Conservation (phyloP, 2,113 vertebrate genomes). For the Casuarius casuarius region DNA sequence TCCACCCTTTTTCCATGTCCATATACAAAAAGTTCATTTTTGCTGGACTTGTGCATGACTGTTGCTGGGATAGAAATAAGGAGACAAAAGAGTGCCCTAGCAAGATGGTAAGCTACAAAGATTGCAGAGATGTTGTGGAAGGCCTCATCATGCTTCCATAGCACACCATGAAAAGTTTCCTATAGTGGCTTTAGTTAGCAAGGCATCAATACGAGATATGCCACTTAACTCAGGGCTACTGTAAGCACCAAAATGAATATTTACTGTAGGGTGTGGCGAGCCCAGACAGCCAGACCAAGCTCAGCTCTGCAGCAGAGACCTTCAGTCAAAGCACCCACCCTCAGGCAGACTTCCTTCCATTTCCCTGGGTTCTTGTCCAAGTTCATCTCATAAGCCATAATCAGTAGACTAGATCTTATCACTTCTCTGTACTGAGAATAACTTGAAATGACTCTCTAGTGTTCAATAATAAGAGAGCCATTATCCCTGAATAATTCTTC, state of each 20-base stretch:
- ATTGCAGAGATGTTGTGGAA: neutral
- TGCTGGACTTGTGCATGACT: neutral
- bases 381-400: neutral
- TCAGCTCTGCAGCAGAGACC: neutral
- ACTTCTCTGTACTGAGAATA: neutral
- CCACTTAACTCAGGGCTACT: neutral
- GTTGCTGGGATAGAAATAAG: neutral
- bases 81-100: neutral
- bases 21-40: neutral
- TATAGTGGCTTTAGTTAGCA: neutral
- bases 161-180: neutral
- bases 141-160: neutral
- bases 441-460: neutral
- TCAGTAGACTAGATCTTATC: neutral
- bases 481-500: slow-evolving; percentile 17
- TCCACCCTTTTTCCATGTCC: neutral
- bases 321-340: neutral
- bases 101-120: neutral
- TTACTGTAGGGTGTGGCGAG: neutral
- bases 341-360: neutral
- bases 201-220: neutral
- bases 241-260: neutral
- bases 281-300: neutral
- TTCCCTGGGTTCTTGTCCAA: neutral
- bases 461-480: neutral